phyloP scores from a whole-genome alignment of 2,797 vertebrate species.

The Champsocephalus gunnari region DNA sequence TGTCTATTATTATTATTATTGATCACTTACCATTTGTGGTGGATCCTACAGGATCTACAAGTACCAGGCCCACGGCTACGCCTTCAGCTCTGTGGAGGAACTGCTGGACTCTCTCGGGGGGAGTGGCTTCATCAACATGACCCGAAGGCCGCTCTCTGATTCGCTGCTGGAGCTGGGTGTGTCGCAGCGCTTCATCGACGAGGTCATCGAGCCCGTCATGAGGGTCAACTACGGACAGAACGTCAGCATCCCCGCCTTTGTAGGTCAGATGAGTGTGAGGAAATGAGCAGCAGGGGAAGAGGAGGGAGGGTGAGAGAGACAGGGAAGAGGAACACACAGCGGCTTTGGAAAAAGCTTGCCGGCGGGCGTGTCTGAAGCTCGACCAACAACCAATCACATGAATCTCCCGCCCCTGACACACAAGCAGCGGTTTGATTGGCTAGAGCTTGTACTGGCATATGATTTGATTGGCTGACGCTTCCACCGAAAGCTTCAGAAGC shows the following conservation, averaged over 20 bases:
- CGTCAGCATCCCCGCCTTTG: slow-evolving; percentile 94
- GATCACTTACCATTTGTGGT: slow-evolving; percentile 10
- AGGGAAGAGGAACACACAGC: not conserved
- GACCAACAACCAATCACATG: too few species aligned
- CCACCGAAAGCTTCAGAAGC: too few species aligned
- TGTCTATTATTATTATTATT: not conserved
- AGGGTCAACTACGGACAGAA: slow-evolving; percentile 96
- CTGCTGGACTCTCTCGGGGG: slow-evolving; percentile 93
- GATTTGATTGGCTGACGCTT: too few species aligned
- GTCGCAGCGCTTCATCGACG: slow-evolving; percentile 96
- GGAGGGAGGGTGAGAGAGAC: not conserved
- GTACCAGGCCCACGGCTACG: slow-evolving; percentile 96
- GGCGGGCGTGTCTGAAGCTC: too few species aligned
- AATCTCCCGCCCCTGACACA: too few species aligned
- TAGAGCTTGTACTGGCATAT: too few species aligned
- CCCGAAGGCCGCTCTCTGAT: slow-evolving; percentile 91
- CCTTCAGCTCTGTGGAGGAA: slow-evolving; percentile 95
- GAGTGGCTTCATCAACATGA: slow-evolving; percentile 96
- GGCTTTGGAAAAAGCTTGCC: too few species aligned
- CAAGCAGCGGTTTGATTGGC: too few species aligned
- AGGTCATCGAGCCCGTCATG: slow-evolving; percentile 93
- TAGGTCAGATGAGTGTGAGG: slow-evolving; percentile 84
- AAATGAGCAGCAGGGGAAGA: not conserved
- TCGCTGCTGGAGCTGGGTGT: slow-evolving; percentile 94
- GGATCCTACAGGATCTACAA: slow-evolving; percentile 91